Conservation (phyloP, 2,888 invertebrate species). For the Tromatobia lineatoria region DNA sequence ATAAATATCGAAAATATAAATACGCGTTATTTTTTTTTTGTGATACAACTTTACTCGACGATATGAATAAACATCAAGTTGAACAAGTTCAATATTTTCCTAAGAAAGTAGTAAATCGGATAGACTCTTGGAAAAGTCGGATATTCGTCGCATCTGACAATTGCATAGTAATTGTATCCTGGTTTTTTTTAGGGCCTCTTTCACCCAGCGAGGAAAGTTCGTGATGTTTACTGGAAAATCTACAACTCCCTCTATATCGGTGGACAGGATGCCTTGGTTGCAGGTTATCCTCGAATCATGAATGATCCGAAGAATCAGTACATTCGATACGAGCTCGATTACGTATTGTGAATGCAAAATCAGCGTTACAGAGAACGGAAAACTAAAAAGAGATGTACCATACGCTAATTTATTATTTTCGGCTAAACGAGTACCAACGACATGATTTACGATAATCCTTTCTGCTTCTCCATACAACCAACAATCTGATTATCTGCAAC, state of each 20-base stretch:
- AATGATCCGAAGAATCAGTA: constrained; percentile 98
- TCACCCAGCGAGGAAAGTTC: constrained; percentile 99
- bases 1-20: no score
- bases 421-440: not conserved
- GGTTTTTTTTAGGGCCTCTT: constrained; percentile 92
- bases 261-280: constrained; percentile 98
- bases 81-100: no score
- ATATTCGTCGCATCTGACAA: not conserved
- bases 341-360: not conserved
- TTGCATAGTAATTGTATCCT: not conserved
- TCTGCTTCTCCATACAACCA: constrained; percentile 11
- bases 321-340: constrained; percentile 91
- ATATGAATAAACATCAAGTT: no score
- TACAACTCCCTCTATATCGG: constrained; percentile 99
- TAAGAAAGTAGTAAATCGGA: no score
- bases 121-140: no score
- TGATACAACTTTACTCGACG: no score
- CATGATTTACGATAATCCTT: not conserved
- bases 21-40: no score
- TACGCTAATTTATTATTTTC: not conserved
- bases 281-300: constrained; percentile 97
- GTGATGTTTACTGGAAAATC: constrained; percentile 99
- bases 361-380: not conserved
- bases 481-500: constrained; percentile 5
- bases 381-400: not conserved